These are phyloP conservation scores for Paedocypris sp. DNA, from an alignment of 2,113 vertebrate species.

Conservation along the genomic window DNA sequence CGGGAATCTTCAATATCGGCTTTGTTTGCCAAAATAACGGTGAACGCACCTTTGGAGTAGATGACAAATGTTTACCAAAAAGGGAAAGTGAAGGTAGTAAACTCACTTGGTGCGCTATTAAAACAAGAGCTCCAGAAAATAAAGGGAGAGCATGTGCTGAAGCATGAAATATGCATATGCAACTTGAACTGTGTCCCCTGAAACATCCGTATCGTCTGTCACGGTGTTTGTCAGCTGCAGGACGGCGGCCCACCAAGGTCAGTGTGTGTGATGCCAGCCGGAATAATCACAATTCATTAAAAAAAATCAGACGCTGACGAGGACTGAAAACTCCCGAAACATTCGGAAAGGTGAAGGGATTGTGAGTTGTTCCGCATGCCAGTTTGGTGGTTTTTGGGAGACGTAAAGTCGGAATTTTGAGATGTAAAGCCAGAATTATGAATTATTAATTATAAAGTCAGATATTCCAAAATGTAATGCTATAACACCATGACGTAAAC, in stretches of 20 bases:
- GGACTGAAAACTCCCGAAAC: not conserved
- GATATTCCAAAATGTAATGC: too few species aligned
- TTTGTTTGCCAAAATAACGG: not conserved
- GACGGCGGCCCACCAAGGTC: not conserved
- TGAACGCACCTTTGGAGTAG: not conserved
- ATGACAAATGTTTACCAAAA: not conserved
- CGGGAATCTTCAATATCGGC: not conserved
- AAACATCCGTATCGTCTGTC: conserved; percentile 8
- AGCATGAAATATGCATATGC: conserved; percentile 11
- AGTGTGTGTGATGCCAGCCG: not conserved
- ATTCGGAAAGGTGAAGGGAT: too few species aligned
- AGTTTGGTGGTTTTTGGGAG: too few species aligned
- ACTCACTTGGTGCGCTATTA: not conserved
- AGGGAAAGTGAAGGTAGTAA: not conserved
- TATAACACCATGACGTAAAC: too few species aligned
- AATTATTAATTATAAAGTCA: too few species aligned
- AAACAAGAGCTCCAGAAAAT: not conserved
- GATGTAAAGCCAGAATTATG: too few species aligned
- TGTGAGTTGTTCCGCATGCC: too few species aligned
- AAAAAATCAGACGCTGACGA: too few species aligned
- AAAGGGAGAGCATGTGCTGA: not conserved
- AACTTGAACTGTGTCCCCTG: conserved; percentile 8
- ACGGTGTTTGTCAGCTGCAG: not conserved
- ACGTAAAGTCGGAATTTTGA: too few species aligned
- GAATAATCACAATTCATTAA: not conserved